Base-by-base conservation (phyloP, 2,797 vertebrate genomes). In the Spea hammondii region DNA sequence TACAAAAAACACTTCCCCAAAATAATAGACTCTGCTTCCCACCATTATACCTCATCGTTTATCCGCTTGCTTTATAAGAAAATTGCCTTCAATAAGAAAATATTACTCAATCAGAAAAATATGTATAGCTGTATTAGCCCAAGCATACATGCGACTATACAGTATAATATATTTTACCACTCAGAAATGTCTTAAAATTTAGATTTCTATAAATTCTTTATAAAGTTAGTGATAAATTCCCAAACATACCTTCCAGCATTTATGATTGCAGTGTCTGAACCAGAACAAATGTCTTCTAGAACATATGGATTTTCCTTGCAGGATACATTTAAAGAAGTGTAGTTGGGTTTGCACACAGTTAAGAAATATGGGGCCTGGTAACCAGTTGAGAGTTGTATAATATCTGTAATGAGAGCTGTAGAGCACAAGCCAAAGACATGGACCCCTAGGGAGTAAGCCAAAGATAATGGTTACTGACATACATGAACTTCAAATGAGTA, bases 301-400 rank as follows among this genome's bases (percentile, higher is more conserved):
- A 99, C 88, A 53, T 95, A 99, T 5, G 95, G 92, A 88, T 96
- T 99, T 85, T 97, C 94, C 83, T 97, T 95, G 85, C 97, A 99
- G 86, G 94, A 96, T 57, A 95, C 88, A 12, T 95, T 98, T 72
- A 98, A 92, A 1, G 93, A 93, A 79, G 96, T 97, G 85, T 98
- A 99, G 88, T 99, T 99, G 79, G 97, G 98, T 86, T 97, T 97
- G 86, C 98, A 99, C 80, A 99, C 97, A 4, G 96, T 98, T 81
- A 99, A 93, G 87, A 99, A 99, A 89, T 99, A 99, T 0, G 98
- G 98, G 0, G 97, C 88, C 46, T 96, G 98, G 84, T 97, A 96
- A 62, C 98, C 98, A 8, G 96, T 99, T 84, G 96, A 96, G 79
- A 99, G 91, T 69, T 99, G 98, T 84, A 99, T 96, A 84, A 99